Conservation (phyloP, 2,888 invertebrate genomes). For the Drosophila emarginata region DNA sequence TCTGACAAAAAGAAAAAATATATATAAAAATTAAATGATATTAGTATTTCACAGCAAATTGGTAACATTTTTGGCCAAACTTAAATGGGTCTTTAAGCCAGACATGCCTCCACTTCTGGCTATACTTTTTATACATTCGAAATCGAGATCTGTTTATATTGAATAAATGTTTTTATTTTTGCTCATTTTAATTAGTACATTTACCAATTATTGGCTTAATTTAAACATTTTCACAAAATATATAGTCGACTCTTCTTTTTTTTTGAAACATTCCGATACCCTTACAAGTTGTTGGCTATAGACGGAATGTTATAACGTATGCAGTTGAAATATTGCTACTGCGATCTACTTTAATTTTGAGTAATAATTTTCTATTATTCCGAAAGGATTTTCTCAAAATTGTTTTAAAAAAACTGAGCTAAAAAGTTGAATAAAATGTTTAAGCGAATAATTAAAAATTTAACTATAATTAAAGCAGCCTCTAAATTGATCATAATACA, state of each 20-base stretch:
- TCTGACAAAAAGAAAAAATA: not conserved
- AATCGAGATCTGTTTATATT: not conserved
- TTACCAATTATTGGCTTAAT: conserved; percentile 1
- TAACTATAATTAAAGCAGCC: no score
- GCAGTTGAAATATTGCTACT: no score
- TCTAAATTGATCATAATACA: no score
- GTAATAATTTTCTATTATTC: no score
- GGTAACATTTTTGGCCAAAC: not conserved
- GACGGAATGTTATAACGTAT: no score
- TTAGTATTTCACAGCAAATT: not conserved
- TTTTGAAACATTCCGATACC: not conserved
- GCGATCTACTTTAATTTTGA: no score
- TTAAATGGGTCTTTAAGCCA: not conserved
- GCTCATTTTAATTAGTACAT: not conserved
- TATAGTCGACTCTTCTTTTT: not conserved
- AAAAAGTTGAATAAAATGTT: no score
- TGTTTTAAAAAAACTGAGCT: no score
- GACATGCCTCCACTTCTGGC: not conserved
- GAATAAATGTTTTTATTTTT: not conserved
- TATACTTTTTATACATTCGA: not conserved
- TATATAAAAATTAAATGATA: not conserved
- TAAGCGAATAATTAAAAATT: no score
- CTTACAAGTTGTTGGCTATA: not conserved
- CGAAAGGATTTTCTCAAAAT: no score
- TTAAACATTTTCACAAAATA: not conserved